phyloP scores from a whole-genome alignment of 1,140 invertebrate genomes.

The Alviniconcha marisindica region DNA sequence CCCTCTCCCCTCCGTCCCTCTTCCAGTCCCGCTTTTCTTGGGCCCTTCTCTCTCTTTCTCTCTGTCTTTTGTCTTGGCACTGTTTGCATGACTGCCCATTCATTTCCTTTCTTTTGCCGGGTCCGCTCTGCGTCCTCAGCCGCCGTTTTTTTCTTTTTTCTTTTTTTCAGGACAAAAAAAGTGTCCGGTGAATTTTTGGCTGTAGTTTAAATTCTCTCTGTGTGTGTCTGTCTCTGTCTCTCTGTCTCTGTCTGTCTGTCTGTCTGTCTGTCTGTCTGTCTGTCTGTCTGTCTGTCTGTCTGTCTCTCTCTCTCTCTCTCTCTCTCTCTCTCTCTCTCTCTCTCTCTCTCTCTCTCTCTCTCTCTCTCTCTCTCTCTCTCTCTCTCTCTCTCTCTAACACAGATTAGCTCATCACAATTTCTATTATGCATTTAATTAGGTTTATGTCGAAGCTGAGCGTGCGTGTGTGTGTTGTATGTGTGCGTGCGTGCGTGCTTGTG shows the following conservation, averaged over 20 bases:
- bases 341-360: slow-evolving; percentile 33
- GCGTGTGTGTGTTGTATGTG: too few relatives aligned
- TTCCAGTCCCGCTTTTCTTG: too few relatives aligned
- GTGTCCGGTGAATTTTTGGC: not conserved
- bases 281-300: slow-evolving; percentile 21
- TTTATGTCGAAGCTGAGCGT: too few relatives aligned
- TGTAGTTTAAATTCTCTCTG: not conserved
- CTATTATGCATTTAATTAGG: too few relatives aligned
- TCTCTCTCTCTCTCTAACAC: slow-evolving; percentile 27
- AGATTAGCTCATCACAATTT: too few relatives aligned
- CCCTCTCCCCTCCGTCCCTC: too few relatives aligned
- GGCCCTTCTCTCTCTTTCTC: slow-evolving; percentile 4
- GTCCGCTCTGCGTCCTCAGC: not conserved
- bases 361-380: slow-evolving; percentile 7
- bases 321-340: slow-evolving; percentile 38
- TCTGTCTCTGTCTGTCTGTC: not conserved
- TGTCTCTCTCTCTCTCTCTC: slow-evolving; percentile 33
- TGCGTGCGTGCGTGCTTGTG: too few relatives aligned
- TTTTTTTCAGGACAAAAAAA: too few relatives aligned
- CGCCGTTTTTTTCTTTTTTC: not conserved
- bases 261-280: slow-evolving; percentile 12
- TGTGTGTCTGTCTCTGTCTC: not conserved
- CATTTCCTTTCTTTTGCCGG: slow-evolving; percentile 26
- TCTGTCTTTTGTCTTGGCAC: slow-evolving; percentile 2
- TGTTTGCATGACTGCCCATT: not conserved